Percentiles rank a stretch among this genome's conserved stretches.
Conservation (phyloP, 2,797 vertebrate species). For the Hypotaenidia philippensis region DNA sequence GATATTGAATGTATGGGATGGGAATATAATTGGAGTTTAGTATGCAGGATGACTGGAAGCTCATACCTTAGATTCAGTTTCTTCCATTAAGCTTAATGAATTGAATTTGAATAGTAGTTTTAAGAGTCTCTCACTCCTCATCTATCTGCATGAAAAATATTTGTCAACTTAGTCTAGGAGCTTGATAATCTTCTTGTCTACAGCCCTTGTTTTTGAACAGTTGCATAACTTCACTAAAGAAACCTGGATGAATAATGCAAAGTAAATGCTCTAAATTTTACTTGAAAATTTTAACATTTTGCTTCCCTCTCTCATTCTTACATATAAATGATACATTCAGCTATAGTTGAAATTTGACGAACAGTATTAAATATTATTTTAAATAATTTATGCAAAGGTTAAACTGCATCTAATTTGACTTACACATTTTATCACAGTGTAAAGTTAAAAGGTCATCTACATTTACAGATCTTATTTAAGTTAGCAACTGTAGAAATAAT, state of each 20-base stretch:
- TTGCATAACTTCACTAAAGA: background rate
- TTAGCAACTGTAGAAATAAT: background rate
- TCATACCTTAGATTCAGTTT: background rate
- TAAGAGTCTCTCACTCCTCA: background rate
- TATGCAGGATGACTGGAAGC: background rate
- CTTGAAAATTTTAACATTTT: background rate
- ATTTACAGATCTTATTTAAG: background rate
- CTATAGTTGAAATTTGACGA: background rate
- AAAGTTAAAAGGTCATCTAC: background rate
- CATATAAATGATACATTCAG: background rate
- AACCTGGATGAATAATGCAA: background rate
- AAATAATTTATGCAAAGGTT: background rate
- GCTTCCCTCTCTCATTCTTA: background rate
- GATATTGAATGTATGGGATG: background rate
- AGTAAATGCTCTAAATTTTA: background rate
- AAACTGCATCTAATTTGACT: background rate
- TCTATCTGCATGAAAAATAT: background rate
- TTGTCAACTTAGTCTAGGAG: background rate
- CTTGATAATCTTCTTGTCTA: background rate
- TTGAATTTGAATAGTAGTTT: background rate
- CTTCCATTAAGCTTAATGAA: background rate
- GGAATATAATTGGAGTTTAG: background rate
- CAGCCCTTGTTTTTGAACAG: background rate
- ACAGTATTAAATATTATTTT: background rate
- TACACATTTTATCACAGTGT: background rate